A percentile compares a stretch with the other conserved stretches of the same genome.
Conservation (phyloP, 2,113 vertebrate genomes). For the Ellobius talpinus region DNA sequence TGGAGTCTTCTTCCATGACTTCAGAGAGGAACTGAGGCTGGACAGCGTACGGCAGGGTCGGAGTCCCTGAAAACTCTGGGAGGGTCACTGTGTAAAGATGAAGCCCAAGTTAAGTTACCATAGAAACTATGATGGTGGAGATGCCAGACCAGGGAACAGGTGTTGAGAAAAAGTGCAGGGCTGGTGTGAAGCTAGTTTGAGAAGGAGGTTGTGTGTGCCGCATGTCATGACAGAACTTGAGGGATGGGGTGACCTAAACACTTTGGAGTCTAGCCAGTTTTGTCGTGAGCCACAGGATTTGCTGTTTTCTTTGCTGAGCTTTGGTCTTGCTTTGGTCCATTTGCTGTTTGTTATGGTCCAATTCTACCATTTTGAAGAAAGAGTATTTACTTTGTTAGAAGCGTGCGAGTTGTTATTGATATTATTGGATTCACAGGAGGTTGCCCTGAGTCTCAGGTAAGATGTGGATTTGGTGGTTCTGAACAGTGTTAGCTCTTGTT, state of each 20-base stretch:
- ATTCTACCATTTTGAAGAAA: too few relatives aligned
- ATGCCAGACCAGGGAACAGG: background rate
- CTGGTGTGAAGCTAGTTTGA: background rate
- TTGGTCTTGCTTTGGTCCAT: background rate
- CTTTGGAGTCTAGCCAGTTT: background rate
- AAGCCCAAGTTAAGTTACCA: background rate
- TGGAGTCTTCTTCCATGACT: background rate
- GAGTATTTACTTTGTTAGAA: background rate
- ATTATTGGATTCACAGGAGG: background rate
- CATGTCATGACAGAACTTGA: too few relatives aligned
- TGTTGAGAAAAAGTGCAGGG: background rate
- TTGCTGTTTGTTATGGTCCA: background rate
- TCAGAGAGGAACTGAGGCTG: too few relatives aligned
- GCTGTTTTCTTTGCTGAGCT: background rate
- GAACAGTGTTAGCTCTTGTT: background rate
- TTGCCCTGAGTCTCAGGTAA: background rate
- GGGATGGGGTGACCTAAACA: background rate
- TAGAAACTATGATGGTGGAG: background rate
- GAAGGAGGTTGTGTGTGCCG: too few relatives aligned
- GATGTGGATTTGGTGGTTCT: background rate
- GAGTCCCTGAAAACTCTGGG: too few relatives aligned
- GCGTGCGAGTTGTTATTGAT: background rate
- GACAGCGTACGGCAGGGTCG: background rate
- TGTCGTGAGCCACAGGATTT: background rate
- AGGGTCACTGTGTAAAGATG: background rate